Evolutionary conservation across 2,797 vertebrate species (phyloP), one percentile per base, ranked within the genome.

Genomic region (Enteromius paludinosus): DNA sequence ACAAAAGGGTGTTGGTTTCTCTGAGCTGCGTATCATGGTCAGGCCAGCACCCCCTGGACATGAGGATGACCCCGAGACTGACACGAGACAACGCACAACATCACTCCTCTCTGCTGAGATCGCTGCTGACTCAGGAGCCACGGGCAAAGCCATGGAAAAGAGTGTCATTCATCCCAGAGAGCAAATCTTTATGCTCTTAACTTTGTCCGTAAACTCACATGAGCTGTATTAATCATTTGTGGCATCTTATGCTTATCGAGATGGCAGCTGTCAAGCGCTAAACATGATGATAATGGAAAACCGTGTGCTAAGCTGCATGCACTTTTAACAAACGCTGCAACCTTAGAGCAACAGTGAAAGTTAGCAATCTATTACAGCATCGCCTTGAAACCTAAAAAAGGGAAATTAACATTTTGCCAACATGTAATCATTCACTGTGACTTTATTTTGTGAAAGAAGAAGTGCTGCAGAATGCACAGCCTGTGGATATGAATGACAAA

Each of bases 51-150:
- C 90, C 89, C 90, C 61, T 66, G 83, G 87, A 81, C 85, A 88
- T 71, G 75, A 82, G 49, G 74, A 86, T n/a, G 81, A 87, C 84
- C 87, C 82, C 65, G 15, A 61, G 78, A 75, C 92, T 95, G 93
- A 94, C 94, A 93, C 86, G 88, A 93, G 93, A 92, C 93, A 94
- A 93, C 92, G 91, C 90, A 92, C 87, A 89, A 91, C 93, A 93
- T 94, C 93, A 94, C 92, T 90, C 89, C 89, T 92, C 89, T 92
- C 91, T 90, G 91, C 92, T 90, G 90, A 90, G 91, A 95, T 94
- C 90, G 90, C 89, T 93, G 90, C 91, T 94, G 95, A 94, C 94
- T 94, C 90, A 89, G 91, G 90, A 91, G 92, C 94, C 93, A 92
- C 87, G 90, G 92, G 93, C 92, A 92, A 91, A 93, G 91, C 91